Evolutionary conservation across 2,797 vertebrate genomes (phyloP).

Genomic region (Lacerta bilineata): DNA sequence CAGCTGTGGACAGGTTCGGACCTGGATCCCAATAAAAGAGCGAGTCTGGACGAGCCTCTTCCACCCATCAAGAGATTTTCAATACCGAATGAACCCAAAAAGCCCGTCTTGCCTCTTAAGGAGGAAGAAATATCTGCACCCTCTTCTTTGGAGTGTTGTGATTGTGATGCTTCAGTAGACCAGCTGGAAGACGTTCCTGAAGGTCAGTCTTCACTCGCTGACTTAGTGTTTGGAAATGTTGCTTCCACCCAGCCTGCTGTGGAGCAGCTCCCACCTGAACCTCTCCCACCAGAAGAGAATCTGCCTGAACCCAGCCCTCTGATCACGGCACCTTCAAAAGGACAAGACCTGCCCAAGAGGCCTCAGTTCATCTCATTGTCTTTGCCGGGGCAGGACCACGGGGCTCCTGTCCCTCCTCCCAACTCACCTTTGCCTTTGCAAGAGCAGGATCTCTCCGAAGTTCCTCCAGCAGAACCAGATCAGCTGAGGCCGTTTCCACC

Average conservation of each 20-base stretch:
- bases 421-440: not conserved
- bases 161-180: accelerated
- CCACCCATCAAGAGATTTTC: not conserved
- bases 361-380: not conserved
- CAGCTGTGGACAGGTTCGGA: not conserved
- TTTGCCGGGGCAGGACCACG: not conserved
- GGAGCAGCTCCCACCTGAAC: no score
- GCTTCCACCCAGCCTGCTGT: not conserved
- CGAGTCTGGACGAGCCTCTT: not conserved
- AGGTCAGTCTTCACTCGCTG: accelerated
- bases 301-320: not conserved
- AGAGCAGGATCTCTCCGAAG: not conserved
- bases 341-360: no score
- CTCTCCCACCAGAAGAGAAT: no score
- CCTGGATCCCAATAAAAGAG: not conserved
- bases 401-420: not conserved
- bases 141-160: accelerated
- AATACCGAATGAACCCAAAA: accelerated
- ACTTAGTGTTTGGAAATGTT: not conserved
- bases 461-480: not conserved
- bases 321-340: not conserved
- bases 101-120: not conserved
- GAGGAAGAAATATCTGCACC: not conserved
- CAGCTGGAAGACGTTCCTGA: accelerated
- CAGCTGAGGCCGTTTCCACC: accelerated